Percentiles rank a stretch among this genome's conserved stretches.
Conservation (phyloP, 1,140 invertebrate species). For the Musca domestica region DNA sequence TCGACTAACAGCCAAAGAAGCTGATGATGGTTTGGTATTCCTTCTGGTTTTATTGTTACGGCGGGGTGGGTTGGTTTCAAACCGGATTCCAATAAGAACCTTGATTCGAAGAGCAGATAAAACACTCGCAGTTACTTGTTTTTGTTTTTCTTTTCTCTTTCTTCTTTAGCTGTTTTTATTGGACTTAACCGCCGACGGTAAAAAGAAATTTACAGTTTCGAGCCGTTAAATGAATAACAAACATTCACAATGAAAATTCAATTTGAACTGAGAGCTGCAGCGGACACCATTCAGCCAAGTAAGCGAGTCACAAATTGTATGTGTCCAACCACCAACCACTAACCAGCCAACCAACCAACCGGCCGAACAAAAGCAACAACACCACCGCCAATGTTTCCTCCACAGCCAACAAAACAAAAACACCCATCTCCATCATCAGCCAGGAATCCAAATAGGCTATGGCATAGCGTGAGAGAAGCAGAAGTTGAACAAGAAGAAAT, state of each 20-base stretch:
- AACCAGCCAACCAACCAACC: conserved; percentile 14
- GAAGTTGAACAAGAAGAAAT: neutral
- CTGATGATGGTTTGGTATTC: too few species aligned
- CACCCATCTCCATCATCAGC: neutral
- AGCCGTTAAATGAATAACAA: conserved; percentile 22
- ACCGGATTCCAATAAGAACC: too few species aligned
- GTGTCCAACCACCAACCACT: conserved; percentile 10
- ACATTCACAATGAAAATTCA: conserved; percentile 52
- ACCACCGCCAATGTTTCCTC: neutral
- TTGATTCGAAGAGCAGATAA: too few species aligned
- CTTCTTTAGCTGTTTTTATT: neutral
- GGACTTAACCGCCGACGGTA: conserved; percentile 26
- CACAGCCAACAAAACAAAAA: neutral
- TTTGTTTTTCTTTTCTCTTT: too few species aligned
- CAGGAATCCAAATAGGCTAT: neutral
- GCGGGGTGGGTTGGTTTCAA: too few species aligned
- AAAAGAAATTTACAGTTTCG: conserved; percentile 18
- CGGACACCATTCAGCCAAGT: conserved; percentile 8
- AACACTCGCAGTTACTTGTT: neutral
- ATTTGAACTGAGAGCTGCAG: conserved; percentile 48
- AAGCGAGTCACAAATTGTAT: conserved; percentile 15
- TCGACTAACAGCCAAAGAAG: too few species aligned
- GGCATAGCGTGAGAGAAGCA: too few species aligned
- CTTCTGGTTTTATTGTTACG: too few species aligned
- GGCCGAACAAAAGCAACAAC: neutral